Conservation (phyloP, 1,140 invertebrate species). For the Bicyclus anynana region DNA sequence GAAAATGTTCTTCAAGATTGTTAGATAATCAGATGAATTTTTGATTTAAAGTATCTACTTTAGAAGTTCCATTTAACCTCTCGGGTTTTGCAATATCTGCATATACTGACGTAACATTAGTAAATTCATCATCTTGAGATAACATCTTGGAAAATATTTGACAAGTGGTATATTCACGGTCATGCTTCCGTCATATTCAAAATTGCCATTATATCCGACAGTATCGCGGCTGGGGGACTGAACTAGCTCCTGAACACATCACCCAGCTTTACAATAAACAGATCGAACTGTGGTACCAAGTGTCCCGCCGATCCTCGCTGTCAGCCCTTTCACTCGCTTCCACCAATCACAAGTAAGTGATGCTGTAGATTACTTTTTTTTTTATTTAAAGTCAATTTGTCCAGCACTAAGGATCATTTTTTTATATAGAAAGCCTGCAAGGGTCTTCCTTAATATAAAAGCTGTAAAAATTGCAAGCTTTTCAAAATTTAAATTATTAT, state of each 20-base stretch:
- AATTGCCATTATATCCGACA: slow-evolving; percentile 73
- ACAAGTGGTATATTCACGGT: slow-evolving; percentile 40
- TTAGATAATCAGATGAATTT: no score
- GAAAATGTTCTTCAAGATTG: no score
- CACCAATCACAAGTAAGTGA: slow-evolving; percentile 85
- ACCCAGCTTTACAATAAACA: slow-evolving; percentile 88
- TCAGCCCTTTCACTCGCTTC: slow-evolving; percentile 92
- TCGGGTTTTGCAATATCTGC: no score
- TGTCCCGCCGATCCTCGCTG: slow-evolving; percentile 90
- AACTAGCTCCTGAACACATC: slow-evolving; percentile 88
- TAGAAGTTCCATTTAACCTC: no score
- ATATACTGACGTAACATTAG: no score
- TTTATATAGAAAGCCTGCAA: not conserved
- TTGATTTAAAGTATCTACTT: no score
- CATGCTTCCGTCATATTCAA: slow-evolving; percentile 63
- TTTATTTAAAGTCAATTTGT: slow-evolving; percentile 24
- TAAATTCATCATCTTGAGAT: not conserved
- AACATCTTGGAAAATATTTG: no score
- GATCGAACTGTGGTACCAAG: slow-evolving; percentile 92
- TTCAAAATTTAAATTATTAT: no score
- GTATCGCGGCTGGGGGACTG: slow-evolving; percentile 93
- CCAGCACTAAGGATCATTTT: slow-evolving; percentile 41
- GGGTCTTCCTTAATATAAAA: not conserved
- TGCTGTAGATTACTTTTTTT: slow-evolving; percentile 45
- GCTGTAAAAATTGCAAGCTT: no score